These are phyloP conservation scores for Diabrotica undecimpunctata DNA, from an alignment of 1,140 invertebrate species.

Conservation along the genomic window DNA sequence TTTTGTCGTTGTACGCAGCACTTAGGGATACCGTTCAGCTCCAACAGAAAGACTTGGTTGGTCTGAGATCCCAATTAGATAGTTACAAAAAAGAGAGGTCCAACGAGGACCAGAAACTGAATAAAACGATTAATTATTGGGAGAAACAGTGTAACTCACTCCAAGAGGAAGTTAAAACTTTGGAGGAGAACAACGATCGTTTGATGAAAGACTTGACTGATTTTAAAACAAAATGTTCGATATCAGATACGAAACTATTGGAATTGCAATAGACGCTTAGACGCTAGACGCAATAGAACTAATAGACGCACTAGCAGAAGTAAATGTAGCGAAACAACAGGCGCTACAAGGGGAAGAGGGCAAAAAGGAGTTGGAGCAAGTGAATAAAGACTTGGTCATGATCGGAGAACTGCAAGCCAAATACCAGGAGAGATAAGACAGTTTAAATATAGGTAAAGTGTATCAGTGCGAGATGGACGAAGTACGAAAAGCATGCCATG, in stretches of 20 bases:
- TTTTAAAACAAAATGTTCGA: constrained; percentile 35
- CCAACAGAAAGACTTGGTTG: constrained; percentile 62
- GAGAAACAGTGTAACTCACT: constrained; percentile 49
- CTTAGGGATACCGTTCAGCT: constrained; percentile 65
- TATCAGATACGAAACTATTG: constrained; percentile 39
- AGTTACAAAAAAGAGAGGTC: constrained; percentile 54
- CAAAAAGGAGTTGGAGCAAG: constrained; percentile 42
- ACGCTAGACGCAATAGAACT: too few species aligned
- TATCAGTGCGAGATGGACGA: constrained; percentile 43
- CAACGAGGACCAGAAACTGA: constrained; percentile 52
- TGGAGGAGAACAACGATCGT: constrained; percentile 31
- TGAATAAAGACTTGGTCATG: constrained; percentile 47
- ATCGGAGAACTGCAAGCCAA: constrained; percentile 52
- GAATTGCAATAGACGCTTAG: too few species aligned
- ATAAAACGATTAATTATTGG: constrained; percentile 52
- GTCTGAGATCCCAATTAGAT: constrained; percentile 56
- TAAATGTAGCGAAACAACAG: constrained; percentile 45
- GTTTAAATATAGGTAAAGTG: constrained; percentile 36
- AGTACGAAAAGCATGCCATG: constrained; percentile 47
- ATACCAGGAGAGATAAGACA: constrained; percentile 49
- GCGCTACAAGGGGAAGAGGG: constrained; percentile 43
- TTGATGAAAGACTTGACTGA: constrained; percentile 31
- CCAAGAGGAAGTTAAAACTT: constrained; percentile 42
- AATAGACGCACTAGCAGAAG: constrained; percentile 42
- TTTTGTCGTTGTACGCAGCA: too few species aligned